phyloP scores from a whole-genome alignment of 2,888 invertebrate genomes.

The Xestia ashworthii region DNA sequence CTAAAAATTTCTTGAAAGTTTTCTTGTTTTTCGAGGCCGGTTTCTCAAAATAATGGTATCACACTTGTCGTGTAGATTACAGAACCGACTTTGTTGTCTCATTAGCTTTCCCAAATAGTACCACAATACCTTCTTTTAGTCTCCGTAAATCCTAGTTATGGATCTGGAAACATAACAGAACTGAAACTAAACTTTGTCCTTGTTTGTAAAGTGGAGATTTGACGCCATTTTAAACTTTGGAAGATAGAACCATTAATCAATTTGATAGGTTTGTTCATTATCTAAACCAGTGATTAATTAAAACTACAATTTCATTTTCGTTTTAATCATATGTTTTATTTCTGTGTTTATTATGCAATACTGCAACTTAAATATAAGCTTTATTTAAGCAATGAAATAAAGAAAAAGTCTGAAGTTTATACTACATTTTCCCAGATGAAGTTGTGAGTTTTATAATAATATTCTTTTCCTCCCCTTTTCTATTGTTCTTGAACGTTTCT shows the following conservation, averaged over 20 bases:
- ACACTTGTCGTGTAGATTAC: no score
- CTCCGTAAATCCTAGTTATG: neutral
- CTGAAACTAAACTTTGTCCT: constrained; percentile 21
- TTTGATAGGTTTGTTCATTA: neutral
- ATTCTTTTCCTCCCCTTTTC: constrained; percentile 16
- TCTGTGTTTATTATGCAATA: neutral
- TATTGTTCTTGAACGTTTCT: constrained; percentile 73
- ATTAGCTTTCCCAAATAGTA: no score
- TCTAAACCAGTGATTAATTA: neutral
- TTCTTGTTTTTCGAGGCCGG: no score
- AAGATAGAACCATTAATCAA: constrained; percentile 19
- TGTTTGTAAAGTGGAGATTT: constrained; percentile 23
- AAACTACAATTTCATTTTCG: neutral
- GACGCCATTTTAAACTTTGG: constrained; percentile 23
- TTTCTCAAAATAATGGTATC: no score
- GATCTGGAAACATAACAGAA: neutral
- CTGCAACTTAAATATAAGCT: neutral
- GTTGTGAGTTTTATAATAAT: constrained; percentile 26
- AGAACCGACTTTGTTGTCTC: no score
- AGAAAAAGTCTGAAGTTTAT: neutral
- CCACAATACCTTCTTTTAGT: no score
- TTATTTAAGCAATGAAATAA: neutral
- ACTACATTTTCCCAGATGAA: constrained; percentile 7
- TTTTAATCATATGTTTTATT: neutral
- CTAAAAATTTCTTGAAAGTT: no score